Evolutionary conservation across 2,113 vertebrate genomes (phyloP).

Genomic region (Myotis lucifugus): DNA sequence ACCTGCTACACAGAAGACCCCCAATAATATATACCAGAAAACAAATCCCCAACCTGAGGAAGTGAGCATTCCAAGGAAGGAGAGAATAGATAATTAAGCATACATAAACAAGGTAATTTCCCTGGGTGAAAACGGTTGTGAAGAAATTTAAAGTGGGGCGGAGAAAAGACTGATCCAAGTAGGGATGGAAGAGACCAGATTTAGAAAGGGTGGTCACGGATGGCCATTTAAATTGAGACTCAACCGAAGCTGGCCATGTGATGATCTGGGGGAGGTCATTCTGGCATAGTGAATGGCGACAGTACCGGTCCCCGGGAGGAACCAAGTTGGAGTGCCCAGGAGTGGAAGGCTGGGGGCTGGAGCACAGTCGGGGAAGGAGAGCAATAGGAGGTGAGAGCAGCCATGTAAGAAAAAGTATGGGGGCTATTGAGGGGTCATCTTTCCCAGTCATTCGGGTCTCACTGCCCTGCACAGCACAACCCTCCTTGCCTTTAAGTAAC

Average conservation of each 20-base stretch:
- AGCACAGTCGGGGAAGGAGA: background rate
- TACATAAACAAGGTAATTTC: background rate
- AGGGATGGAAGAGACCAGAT: background rate
- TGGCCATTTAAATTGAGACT: background rate
- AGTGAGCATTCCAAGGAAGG: background rate
- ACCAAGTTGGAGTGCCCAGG: background rate
- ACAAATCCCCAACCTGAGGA: background rate
- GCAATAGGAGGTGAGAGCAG: background rate
- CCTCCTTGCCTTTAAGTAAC: background rate
- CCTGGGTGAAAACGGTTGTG: background rate
- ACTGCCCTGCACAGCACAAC: background rate
- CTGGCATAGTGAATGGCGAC: background rate
- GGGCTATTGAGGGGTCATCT: background rate
- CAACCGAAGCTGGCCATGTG: background rate
- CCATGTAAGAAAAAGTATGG: background rate
- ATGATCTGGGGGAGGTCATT: too few species aligned
- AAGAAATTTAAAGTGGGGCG: background rate
- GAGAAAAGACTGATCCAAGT: background rate
- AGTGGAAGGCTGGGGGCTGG: background rate
- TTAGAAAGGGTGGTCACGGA: background rate
- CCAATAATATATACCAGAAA: background rate
- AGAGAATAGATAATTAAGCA: background rate
- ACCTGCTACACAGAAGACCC: background rate
- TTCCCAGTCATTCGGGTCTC: background rate
- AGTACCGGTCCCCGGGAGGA: background rate